phyloP scores from a whole-genome alignment of 2,797 vertebrate genomes.

The Melanotaenia maccullochi region DNA sequence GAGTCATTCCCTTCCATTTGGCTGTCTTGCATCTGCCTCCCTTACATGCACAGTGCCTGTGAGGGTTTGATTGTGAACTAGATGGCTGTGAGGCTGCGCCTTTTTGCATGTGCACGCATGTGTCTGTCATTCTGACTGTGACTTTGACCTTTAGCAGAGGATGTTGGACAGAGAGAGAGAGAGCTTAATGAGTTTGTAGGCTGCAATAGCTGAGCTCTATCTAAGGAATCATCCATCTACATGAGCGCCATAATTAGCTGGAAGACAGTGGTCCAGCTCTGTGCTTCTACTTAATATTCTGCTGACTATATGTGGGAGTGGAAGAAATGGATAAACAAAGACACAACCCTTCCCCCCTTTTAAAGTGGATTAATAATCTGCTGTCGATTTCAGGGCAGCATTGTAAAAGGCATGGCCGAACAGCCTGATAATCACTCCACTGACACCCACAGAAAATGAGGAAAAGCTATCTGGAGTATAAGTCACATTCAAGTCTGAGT shows the following conservation, averaged over 20 bases:
- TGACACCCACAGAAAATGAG: slow-evolving; percentile 61
- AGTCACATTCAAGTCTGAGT: slow-evolving; percentile 68
- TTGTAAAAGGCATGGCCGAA: slow-evolving; percentile 58
- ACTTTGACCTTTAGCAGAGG: slow-evolving; percentile 77
- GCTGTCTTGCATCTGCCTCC: slow-evolving; percentile 43
- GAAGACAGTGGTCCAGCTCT: slow-evolving; percentile 71
- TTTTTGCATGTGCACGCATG: slow-evolving; percentile 44
- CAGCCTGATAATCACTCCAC: slow-evolving; percentile 58
- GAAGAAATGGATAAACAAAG: slow-evolving; percentile 72
- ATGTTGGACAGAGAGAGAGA: slow-evolving; percentile 68
- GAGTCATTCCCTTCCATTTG: slow-evolving; percentile 71
- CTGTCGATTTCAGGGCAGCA: slow-evolving; percentile 56
- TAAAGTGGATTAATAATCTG: slow-evolving; percentile 70
- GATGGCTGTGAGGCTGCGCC: slow-evolving; percentile 29
- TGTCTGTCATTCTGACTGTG: slow-evolving; percentile 63
- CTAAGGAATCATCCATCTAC: slow-evolving; percentile 80
- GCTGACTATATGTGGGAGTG: slow-evolving; percentile 68
- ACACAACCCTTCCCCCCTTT: slow-evolving; percentile 36
- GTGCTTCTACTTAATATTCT: slow-evolving; percentile 72
- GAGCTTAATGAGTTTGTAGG: slow-evolving; percentile 80
- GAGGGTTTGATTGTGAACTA: slow-evolving; percentile 54
- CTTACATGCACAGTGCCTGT: slow-evolving; percentile 41
- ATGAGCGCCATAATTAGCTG: slow-evolving; percentile 78
- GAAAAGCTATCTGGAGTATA: slow-evolving; percentile 61
- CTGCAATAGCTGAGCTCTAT: slow-evolving; percentile 74